Conservation (phyloP, 2,888 invertebrate species). For the Leucoma salicis region DNA sequence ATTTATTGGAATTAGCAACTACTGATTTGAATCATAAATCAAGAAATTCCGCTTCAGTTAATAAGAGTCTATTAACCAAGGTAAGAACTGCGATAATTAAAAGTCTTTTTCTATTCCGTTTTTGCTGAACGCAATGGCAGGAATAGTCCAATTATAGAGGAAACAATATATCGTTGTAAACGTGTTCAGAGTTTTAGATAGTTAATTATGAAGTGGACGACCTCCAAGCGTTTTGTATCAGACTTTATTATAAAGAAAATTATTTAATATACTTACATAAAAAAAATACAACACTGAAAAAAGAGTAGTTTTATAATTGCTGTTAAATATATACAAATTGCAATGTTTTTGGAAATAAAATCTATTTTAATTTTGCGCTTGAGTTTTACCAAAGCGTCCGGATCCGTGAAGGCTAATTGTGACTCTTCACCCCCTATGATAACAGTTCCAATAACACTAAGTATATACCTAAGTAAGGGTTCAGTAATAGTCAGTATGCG, state of each 20-base stretch:
- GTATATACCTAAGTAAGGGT: not conserved
- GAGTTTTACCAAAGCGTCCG: too few species aligned
- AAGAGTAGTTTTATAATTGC: too few species aligned
- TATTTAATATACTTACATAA: too few species aligned
- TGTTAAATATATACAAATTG: not conserved
- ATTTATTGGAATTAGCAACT: too few species aligned
- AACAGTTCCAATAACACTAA: too few species aligned
- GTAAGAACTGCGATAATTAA: constrained; percentile 19
- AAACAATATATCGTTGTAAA: constrained; percentile 29
- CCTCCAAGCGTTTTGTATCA: constrained; percentile 29
- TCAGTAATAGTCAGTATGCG: not conserved
- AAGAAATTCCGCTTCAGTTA: not conserved
- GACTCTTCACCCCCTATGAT: too few species aligned
- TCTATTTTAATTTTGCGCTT: too few species aligned
- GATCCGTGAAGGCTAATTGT: too few species aligned
- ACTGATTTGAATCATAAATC: too few species aligned
- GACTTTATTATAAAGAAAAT: too few species aligned
- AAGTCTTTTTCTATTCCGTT: constrained; percentile 15
- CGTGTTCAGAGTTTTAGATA: constrained; percentile 30
- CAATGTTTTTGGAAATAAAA: too few species aligned
- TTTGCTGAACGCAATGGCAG: constrained; percentile 7
- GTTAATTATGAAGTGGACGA: constrained; percentile 28
- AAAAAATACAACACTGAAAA: too few species aligned
- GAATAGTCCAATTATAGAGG: constrained; percentile 14
- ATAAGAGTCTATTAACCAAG: constrained; percentile 2